Base-by-base conservation (phyloP, 2,113 vertebrate genomes). In the Delphinapterus leucas region DNA sequence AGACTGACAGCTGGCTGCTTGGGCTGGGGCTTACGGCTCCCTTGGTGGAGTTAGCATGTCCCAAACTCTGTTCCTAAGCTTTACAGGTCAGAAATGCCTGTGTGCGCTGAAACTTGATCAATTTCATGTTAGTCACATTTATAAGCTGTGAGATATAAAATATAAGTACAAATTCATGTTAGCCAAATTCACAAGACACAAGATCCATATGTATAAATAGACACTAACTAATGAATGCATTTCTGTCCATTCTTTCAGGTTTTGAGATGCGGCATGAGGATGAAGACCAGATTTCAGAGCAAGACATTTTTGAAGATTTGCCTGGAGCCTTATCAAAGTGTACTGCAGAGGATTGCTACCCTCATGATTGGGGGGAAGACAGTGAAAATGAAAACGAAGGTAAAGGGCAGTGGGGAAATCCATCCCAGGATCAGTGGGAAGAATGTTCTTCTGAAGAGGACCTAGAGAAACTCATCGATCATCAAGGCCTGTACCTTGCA, bases 391-490 rank as follows among this genome's bases (percentile, higher is more conserved):
- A 95, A 89, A 73, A 89, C 1, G 95, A 81, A 90, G 70, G 70
- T 47, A 68, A 68, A 63, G 68, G 68, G 26, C 67, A 13, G 6
- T 93, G 95, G 96, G 88, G 44, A 79, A 73, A 5, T 20, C 13
- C 41, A 5, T 36, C 80, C 18, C 81, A 76, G 83, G 86, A 95
- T 33, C 96, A 38, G 8, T 97, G 98, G 98, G 96, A 97, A 20
- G 96, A 96, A 47, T 82, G 53, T 63, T 95, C 96, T 89, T 97
- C 96, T 88, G 98, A 98, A 81, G 97, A 97, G n/a, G 97, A 97
- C 73, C 89, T 97, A 21, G 98, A 94, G 91, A 98, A 97, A 55
- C 96, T 98, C 26, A 98, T 98, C 2, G 97, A 98, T 79, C 97
- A 97, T 28, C 97, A 97, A 83, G 97, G 98, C 49, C 74, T 98